A percentile compares a stretch with the other conserved stretches of the same genome.
phyloP scores from a whole-genome alignment of 2,113 vertebrate genomes.

The Cynopterus brachyotis region DNA sequence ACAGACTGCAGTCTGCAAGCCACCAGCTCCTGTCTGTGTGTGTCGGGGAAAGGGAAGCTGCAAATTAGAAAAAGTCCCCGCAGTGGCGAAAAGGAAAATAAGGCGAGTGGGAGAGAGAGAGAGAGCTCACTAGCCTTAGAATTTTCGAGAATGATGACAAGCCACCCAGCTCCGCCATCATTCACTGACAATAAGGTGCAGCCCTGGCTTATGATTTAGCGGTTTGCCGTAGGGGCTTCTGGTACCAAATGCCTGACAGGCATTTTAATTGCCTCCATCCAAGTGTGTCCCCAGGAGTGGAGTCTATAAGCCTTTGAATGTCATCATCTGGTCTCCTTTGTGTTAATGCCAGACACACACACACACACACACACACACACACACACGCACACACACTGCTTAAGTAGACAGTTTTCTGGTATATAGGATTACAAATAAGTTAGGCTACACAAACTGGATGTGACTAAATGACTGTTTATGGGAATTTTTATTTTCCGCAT shows the following conservation, averaged over 20 bases:
- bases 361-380: slow-evolving; percentile 42
- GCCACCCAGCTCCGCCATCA: slow-evolving; percentile 85
- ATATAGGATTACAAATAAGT: slow-evolving; percentile 64
- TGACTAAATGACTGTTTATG: slow-evolving; percentile 12
- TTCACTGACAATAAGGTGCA: slow-evolving; percentile 84
- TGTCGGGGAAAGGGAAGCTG: slow-evolving; percentile 81
- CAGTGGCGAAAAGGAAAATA: slow-evolving; percentile 86
- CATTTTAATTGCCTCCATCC: slow-evolving; percentile 88
- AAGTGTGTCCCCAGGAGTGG: slow-evolving; percentile 75
- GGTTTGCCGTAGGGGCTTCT: slow-evolving; percentile 78
- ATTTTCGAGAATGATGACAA: slow-evolving; percentile 88
- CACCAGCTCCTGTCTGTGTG: slow-evolving; percentile 82
- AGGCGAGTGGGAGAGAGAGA: slow-evolving; percentile 83
- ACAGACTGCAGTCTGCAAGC: slow-evolving; percentile 84
- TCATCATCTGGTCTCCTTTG: slow-evolving; percentile 80
- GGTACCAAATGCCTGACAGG: slow-evolving; percentile 84
- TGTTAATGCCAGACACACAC: slow-evolving; percentile 71
- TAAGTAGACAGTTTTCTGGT: background rate
- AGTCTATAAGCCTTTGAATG: slow-evolving; percentile 80
- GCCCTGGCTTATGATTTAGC: slow-evolving; percentile 79
- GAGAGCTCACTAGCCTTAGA: slow-evolving; percentile 83
- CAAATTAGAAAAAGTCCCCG: slow-evolving; percentile 85
- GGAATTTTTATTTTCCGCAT: slow-evolving; percentile 56
- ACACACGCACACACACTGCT: slow-evolving; percentile 29
- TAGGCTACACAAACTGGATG: background rate